A percentile compares a stretch with the other conserved stretches of the same genome.
Evolutionary conservation across 1,140 invertebrate species (phyloP).

Genomic region (Calycopis cecrops): DNA sequence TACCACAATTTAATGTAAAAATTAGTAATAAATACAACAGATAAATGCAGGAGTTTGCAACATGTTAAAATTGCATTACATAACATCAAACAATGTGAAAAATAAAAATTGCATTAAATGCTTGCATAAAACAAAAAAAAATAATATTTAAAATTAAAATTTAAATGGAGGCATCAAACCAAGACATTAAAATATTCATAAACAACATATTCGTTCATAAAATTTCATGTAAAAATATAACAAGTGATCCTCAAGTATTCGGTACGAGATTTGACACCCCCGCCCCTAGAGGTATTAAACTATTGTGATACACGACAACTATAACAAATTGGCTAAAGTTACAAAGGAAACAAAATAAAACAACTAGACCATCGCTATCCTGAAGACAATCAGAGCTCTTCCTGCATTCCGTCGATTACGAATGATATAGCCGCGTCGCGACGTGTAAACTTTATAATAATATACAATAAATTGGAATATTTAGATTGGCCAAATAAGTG

Average conservation of each 20-base stretch:
- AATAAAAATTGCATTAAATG: constrained; percentile 72
- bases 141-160: constrained; percentile 72
- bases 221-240: constrained; percentile 70
- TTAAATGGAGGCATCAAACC: constrained; percentile 72
- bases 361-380: constrained; percentile 74
- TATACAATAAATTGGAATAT: constrained; percentile 74
- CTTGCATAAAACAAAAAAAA: constrained; percentile 75
- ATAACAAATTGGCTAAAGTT: constrained; percentile 74
- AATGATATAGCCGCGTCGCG: constrained; percentile 60
- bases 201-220: constrained; percentile 70
- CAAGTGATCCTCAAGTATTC: constrained; percentile 54
- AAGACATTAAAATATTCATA: constrained; percentile 71
- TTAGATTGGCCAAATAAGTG: constrained; percentile 73
- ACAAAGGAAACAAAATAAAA: constrained; percentile 70
- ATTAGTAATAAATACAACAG: constrained; percentile 78
- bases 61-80: constrained; percentile 74
- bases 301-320: constrained; percentile 70
- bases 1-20: constrained; percentile 78
- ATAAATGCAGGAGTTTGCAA: constrained; percentile 77
- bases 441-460: constrained; percentile 60
- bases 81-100: constrained; percentile 76
- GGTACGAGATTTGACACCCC: constrained; percentile 72
- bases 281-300: constrained; percentile 64
- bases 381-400: constrained; percentile 64
- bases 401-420: constrained; percentile 70